Evolutionary conservation across 2,113 vertebrate genomes (phyloP).

Genomic region (Zosterops lateralis): DNA sequence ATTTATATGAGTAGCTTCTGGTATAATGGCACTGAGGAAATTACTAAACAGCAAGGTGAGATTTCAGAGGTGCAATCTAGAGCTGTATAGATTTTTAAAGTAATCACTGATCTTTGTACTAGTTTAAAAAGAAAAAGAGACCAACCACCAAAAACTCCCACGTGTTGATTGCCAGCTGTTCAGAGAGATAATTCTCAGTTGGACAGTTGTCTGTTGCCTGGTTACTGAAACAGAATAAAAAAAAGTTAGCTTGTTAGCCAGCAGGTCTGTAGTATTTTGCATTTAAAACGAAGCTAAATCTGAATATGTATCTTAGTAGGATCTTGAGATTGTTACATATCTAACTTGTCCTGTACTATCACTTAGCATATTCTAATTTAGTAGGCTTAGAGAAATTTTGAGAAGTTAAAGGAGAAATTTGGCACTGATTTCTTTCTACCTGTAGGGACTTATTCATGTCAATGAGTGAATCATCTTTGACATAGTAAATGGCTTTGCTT

Average conservation of each 20-base stretch:
- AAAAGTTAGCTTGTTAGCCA: slow-evolving; percentile 50
- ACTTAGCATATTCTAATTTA: not conserved
- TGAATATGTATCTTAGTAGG: not conserved
- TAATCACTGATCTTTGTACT: not conserved
- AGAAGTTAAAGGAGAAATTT: not conserved
- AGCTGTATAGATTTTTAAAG: not conserved
- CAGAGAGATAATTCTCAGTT: slow-evolving; percentile 63
- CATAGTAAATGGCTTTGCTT: not conserved
- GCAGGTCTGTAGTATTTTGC: slow-evolving; percentile 28
- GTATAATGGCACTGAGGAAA: not conserved
- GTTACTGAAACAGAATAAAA: slow-evolving; percentile 46
- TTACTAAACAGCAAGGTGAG: not conserved
- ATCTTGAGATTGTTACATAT: not conserved
- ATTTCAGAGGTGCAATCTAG: not conserved
- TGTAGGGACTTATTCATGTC: not conserved
- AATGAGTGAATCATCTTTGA: not conserved
- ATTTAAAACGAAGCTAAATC: slow-evolving; percentile 42
- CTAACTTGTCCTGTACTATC: not conserved
- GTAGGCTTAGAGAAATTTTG: not conserved
- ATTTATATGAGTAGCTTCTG: not conserved
- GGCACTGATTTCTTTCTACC: not conserved
- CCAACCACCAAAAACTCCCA: not conserved
- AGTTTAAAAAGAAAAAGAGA: not conserved
- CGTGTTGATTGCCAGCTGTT: slow-evolving; percentile 61
- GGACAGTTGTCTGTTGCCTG: slow-evolving; percentile 57